Percentiles rank a stretch among this genome's conserved stretches.
These are phyloP conservation scores for Bufotes viridis DNA, from an alignment of 2,797 vertebrate species.

Conservation along the genomic window DNA sequence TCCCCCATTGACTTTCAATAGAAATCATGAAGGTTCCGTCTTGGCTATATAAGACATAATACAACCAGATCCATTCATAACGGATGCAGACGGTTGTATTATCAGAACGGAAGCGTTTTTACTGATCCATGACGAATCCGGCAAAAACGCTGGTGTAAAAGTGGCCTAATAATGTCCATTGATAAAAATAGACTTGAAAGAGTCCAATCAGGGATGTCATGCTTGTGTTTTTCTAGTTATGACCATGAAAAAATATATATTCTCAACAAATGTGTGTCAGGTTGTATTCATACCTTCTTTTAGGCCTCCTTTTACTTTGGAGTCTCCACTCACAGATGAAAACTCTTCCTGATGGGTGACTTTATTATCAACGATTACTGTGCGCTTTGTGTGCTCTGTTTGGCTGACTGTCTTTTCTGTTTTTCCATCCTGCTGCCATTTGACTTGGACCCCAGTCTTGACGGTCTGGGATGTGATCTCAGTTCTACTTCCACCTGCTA, in stretches of 20 bases:
- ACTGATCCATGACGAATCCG: too few species aligned
- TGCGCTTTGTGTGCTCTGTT: conserved; percentile 57
- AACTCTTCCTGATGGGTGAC: conserved; percentile 37
- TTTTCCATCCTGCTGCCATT: conserved; percentile 52
- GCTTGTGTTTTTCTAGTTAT: not conserved
- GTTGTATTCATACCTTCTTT: conserved; percentile 47
- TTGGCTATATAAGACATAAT: too few species aligned
- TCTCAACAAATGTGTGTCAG: not conserved
- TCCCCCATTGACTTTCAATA: too few species aligned
- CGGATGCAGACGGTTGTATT: too few species aligned
- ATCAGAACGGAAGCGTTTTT: too few species aligned
- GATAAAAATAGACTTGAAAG: not conserved
- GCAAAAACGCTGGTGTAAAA: too few species aligned
- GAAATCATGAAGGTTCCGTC: too few species aligned
- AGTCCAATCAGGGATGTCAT: not conserved
- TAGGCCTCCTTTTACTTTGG: conserved; percentile 22
- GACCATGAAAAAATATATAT: not conserved
- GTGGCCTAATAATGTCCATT: not conserved
- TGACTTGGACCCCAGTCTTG: conserved; percentile 53
- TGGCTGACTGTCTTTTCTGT: conserved; percentile 43
- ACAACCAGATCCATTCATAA: too few species aligned
- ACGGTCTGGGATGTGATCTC: conserved; percentile 65
- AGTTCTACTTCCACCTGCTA: conserved; percentile 61
- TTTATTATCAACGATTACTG: conserved; percentile 48
- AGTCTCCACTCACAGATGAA: conserved; percentile 38